Evolutionary conservation across 1,140 invertebrate genomes (phyloP).

Genomic region (Pachypeltis micranthus): DNA sequence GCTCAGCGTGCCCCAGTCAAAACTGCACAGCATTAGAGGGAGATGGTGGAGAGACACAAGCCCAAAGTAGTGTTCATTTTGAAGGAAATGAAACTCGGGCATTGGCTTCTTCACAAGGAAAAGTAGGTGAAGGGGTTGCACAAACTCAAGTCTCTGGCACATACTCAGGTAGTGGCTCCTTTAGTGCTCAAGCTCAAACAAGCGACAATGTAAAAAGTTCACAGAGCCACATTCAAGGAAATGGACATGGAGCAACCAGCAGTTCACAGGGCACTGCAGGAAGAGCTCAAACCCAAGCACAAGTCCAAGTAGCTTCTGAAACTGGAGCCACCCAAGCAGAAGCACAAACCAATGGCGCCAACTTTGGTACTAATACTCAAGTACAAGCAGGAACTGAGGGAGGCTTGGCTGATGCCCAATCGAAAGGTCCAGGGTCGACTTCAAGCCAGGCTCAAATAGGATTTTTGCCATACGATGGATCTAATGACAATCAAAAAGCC

Average conservation of each 20-base stretch:
- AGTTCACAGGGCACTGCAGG: slow-evolving; percentile 59
- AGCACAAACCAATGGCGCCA: slow-evolving; percentile 56
- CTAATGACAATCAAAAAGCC: slow-evolving; percentile 33
- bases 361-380: slow-evolving; percentile 62
- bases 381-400: slow-evolving; percentile 64
- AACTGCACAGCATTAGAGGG: slow-evolving; percentile 14
- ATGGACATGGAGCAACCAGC: slow-evolving; percentile 57
- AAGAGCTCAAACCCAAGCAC: slow-evolving; percentile 60
- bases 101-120: slow-evolving; percentile 58
- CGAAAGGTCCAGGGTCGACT: slow-evolving; percentile 65
- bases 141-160: slow-evolving; percentile 68
- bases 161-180: slow-evolving; percentile 59
- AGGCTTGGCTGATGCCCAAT: slow-evolving; percentile 70
- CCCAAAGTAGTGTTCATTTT: slow-evolving; percentile 54
- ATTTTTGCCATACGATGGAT: slow-evolving; percentile 55
- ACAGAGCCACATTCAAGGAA: slow-evolving; percentile 57
- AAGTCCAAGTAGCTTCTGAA: slow-evolving; percentile 57
- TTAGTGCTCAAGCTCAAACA: slow-evolving; percentile 68
- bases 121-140: slow-evolving; percentile 52
- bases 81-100: slow-evolving; percentile 56
- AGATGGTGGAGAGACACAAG: slow-evolving; percentile 48
- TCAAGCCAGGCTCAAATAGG: slow-evolving; percentile 77
- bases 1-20: slow-evolving; percentile 15
- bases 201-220: slow-evolving; percentile 59
- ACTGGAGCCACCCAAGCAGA: slow-evolving; percentile 56